These are phyloP conservation scores for Limnothrissa miodon DNA, from an alignment of 2,113 vertebrate species.

Conservation along the genomic window DNA sequence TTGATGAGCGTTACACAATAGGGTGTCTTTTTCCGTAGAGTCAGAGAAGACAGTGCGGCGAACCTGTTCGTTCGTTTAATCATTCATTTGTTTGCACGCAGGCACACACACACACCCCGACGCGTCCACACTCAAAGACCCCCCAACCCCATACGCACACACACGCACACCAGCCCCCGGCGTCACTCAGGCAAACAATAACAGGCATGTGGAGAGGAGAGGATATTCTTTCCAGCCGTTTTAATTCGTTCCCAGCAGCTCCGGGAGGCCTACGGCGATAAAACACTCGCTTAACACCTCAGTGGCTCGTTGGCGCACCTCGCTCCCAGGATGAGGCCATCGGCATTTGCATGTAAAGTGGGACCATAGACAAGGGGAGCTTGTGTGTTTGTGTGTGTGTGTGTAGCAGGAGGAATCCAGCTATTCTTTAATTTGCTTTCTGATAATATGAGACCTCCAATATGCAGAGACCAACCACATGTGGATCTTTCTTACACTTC, in stretches of 20 bases:
- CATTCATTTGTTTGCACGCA: neutral
- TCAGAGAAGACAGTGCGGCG: neutral
- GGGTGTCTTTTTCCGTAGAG: neutral
- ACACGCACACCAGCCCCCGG: neutral
- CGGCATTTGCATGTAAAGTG: conserved; percentile 53
- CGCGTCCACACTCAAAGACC: neutral
- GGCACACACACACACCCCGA: neutral
- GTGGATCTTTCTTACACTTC: neutral
- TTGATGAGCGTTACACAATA: neutral
- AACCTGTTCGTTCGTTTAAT: neutral
- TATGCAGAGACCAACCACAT: conserved; percentile 14
- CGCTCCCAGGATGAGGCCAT: conserved; percentile 42
- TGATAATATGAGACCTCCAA: conserved; percentile 36
- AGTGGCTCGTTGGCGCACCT: conserved; percentile 7
- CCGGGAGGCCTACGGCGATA: conserved; percentile 36
- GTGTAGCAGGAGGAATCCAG: conserved; percentile 30
- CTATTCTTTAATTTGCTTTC: conserved; percentile 49
- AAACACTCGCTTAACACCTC: conserved; percentile 45
- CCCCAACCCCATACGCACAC: no score
- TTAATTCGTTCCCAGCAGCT: conserved; percentile 43
- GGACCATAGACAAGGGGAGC: conserved; percentile 12
- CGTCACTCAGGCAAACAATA: conserved; percentile 23
- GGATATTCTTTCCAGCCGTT: conserved; percentile 35
- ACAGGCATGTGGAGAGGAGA: conserved; percentile 8
- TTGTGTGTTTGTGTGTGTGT: neutral